Evolutionary conservation across 1,140 invertebrate species (phyloP).

Genomic region (Aphis craccivora): DNA sequence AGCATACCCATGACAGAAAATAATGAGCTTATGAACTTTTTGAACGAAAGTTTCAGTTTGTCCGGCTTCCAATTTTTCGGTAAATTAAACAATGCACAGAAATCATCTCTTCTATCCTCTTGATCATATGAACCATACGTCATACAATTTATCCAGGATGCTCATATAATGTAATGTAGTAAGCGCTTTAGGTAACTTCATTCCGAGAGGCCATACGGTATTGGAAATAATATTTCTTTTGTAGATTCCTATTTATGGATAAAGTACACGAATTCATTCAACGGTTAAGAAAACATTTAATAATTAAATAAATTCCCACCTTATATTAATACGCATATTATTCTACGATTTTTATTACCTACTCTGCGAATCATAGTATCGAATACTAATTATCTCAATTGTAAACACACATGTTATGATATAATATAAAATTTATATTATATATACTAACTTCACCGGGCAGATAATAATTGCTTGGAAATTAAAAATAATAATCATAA

Average conservation of each 20-base stretch:
- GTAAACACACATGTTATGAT: neutral
- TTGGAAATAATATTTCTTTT: conserved; percentile 1
- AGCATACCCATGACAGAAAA: neutral
- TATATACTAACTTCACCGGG: neutral
- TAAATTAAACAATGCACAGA: conserved; percentile 39
- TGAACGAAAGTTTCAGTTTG: conserved; percentile 20
- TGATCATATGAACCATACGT: neutral
- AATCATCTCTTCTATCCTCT: conserved; percentile 22
- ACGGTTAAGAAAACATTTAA: neutral
- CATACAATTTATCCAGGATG: neutral
- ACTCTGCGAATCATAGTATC: neutral
- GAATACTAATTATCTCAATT: neutral
- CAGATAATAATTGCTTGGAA: neutral
- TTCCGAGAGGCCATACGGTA: neutral
- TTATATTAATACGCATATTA: neutral
- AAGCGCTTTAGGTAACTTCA: neutral
- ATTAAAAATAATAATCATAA: neutral
- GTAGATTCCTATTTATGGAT: neutral
- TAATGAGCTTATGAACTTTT: conserved; percentile 56
- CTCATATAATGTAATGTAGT: neutral
- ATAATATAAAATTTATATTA: neutral
- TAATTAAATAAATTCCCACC: neutral
- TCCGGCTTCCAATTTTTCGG: conserved; percentile 35
- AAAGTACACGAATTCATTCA: neutral
- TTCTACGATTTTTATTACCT: neutral